These are phyloP conservation scores for Dendrocincla tyrannina DNA, from an alignment of 2,797 vertebrate genomes.

Conservation along the genomic window DNA sequence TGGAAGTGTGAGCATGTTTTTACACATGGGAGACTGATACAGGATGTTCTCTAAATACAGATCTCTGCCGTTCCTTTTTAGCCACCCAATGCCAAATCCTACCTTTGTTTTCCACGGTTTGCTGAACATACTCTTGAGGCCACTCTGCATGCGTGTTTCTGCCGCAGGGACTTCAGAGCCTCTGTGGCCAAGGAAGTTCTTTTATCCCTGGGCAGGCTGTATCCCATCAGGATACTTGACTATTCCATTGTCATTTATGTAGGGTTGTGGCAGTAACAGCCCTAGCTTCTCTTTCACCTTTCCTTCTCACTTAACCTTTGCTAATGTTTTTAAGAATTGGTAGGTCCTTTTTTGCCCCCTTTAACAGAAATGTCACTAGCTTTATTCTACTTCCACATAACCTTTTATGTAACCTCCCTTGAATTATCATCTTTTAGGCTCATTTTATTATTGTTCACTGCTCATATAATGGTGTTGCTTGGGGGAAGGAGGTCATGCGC, in stretches of 20 bases:
- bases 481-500: background rate
- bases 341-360: background rate
- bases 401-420: background rate
- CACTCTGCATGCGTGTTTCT: accelerated
- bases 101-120: background rate
- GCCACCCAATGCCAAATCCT: background rate
- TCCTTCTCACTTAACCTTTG: background rate
- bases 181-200: background rate
- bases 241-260: background rate
- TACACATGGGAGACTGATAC: constrained; percentile 34
- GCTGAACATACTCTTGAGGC: background rate
- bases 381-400: background rate
- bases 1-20: background rate
- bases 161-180: background rate
- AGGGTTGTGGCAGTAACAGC: background rate
- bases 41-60: constrained; percentile 41
- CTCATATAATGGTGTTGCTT: background rate
- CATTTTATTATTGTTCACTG: background rate
- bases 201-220: background rate
- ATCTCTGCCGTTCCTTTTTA: background rate
- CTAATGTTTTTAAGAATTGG: background rate
- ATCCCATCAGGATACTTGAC: background rate
- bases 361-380: background rate
- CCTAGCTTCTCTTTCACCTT: background rate
- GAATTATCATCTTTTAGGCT: background rate